Evolutionary conservation across 2,797 vertebrate genomes (phyloP).

Genomic region (Molossus molossus): DNA sequence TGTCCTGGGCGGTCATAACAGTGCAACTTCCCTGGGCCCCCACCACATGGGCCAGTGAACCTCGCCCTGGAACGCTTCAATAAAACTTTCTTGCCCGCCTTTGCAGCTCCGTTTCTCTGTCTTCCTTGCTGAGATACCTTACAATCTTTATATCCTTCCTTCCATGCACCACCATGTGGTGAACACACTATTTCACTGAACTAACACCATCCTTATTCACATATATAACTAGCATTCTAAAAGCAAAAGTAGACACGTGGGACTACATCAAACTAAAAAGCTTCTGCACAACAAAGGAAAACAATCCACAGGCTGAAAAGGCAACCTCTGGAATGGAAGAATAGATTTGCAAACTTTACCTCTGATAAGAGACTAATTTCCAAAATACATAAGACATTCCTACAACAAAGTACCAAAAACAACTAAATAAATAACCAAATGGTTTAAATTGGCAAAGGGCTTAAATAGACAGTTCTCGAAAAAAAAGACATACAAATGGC

Average conservation of each 20-base stretch:
- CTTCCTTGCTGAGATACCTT: too few species aligned
- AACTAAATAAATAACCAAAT: not conserved
- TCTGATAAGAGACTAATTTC: not conserved
- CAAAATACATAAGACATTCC: not conserved
- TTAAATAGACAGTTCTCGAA: slow-evolving; percentile 2
- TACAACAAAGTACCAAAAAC: not conserved
- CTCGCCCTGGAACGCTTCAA: too few species aligned
- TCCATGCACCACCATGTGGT: not conserved
- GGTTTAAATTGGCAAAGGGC: not conserved
- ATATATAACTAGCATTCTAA: not conserved
- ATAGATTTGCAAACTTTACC: not conserved
- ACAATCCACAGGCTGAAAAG: not conserved
- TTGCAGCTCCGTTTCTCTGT: too few species aligned
- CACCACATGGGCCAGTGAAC: too few species aligned
- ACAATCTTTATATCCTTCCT: not conserved
- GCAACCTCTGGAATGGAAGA: not conserved
- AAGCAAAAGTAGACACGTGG: not conserved
- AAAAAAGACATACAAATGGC: not conserved
- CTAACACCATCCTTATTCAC: not conserved
- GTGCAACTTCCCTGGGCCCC: too few species aligned
- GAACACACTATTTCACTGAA: slow-evolving; percentile 10
- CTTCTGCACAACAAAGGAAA: not conserved
- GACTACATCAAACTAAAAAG: not conserved
- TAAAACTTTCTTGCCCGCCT: too few species aligned
- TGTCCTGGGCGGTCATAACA: too few species aligned